Evolutionary conservation across 2,113 vertebrate genomes (phyloP), one percentile per base, ranked within the genome.

Genomic region (Nettapus auritus): DNA sequence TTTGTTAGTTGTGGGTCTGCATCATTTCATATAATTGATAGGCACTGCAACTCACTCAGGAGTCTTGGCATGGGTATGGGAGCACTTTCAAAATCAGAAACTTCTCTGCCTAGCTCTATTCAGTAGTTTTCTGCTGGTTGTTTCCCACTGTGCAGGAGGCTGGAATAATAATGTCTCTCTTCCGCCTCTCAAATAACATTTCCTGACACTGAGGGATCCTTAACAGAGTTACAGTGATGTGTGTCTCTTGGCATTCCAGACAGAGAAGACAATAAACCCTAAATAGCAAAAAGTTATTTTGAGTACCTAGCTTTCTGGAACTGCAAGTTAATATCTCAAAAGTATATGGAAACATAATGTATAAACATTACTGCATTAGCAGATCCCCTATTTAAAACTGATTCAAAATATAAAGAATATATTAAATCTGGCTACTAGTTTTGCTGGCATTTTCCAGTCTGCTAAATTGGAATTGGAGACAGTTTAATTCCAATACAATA

Each of bases 371-470:
- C 60, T 78, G 23, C 56, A 82, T 90, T 91, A 97, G 69, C 63
- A 94, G 84, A 23, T 53, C 66, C 83, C 66, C 11, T 88, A 93
- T 93, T 95, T 96, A 89, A 25, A 73, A 86, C 48, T 77, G 60
- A 94, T 67, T 95, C 60, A 89, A 93, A 87, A 88, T 34, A 76
- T 84, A 93, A 87, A 73, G 60, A 84, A 96, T 97, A 93, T 16
- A 33, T 90, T 97, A 93, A 86, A 94, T 81, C 64, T 91, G 85
- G 60, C 67, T 92, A 75, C 60, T 93, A 29, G 21, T 94, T 97
- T 88, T 79, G 88, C 87, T 95, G 81, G 83, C n/a, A 81, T 82
- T 95, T 94, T 97, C 73, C 46, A 81, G 71, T 86, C 87, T 96
- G 75, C 67, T 78, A 95, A 92, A 89, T 50, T 96, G 75, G 75